Evolutionary conservation across 2,888 invertebrate genomes (phyloP), one percentile per base, ranked within the genome.

Genomic region (Stenoptilia bipunctidactyla): DNA sequence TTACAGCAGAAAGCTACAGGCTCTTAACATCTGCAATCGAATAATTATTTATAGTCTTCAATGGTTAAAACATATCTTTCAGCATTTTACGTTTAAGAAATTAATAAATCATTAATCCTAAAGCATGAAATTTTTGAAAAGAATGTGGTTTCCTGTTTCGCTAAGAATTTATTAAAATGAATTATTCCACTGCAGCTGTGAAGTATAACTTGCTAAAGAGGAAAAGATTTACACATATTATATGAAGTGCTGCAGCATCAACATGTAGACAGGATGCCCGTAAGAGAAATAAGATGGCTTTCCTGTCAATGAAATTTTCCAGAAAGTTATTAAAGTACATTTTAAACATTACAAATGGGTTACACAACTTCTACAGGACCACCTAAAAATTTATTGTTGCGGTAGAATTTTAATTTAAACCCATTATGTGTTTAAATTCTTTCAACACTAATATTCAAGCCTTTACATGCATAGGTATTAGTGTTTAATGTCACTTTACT

Each of bases 21-120:
- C 53, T 58, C 56, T 56, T 46, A 58, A 75, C 69, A 75, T 79
- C 80, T 80, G 80, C 77, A 80, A 82, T 73, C 65, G 75, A 80
- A 80, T 77, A 80, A 80, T 79, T 74, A 72, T 66, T 68, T 64
- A n/a, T 57, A 66, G 76, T 80, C 79, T 61, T 73, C 82, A 83
- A 83, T 83, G 83, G 83, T 83, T 83, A 83, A 83, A 83, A 83
- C 83, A 83, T 76, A 75, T 80, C 80, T 77, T 77, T 65, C 80
- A 80, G 79, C 82, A 69, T 53, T 47, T 61, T 59, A 56, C 61
- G 56, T 20, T 20, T 20, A 3, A 30, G 30, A n/a, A 3, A n/a
- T n/a, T n/a, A n/a, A n/a, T n/a, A 10, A 30, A 30, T n/a, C 12
- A 3, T 30, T 4, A 30, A 9, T 4, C 30, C 30, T n/a, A 30